phyloP scores from a whole-genome alignment of 2,113 vertebrate genomes.

The Mixornis gularis region DNA sequence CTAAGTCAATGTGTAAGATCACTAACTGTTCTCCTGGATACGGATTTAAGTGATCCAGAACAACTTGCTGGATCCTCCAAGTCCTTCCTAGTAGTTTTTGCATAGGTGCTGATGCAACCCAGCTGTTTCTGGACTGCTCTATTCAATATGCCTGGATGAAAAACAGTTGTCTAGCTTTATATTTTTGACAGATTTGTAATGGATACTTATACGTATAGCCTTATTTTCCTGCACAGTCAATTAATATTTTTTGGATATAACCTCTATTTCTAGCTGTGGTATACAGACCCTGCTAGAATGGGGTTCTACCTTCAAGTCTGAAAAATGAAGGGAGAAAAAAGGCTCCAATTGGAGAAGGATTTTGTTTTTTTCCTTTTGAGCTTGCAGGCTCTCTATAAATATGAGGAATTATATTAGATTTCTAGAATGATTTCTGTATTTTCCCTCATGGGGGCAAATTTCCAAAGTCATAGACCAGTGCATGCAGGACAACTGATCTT shows the following conservation, averaged over 20 bases:
- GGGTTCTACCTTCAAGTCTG: background rate
- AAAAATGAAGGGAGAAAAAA: background rate
- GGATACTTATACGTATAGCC: background rate
- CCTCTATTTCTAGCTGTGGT: background rate
- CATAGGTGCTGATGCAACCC: background rate
- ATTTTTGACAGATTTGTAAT: background rate
- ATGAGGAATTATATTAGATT: background rate
- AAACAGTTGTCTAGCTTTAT: background rate
- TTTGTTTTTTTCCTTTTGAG: background rate
- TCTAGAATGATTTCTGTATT: background rate
- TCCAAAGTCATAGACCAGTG: background rate
- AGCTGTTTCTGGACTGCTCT: background rate
- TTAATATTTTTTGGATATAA: background rate
- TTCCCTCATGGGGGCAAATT: background rate
- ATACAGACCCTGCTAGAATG: background rate
- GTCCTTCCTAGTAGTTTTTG: background rate
- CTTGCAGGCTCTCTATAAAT: background rate
- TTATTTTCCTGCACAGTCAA: background rate
- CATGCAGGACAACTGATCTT: background rate
- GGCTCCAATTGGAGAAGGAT: background rate
- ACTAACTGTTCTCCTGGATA: fast-evolving
- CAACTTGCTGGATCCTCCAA: background rate
- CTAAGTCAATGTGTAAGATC: background rate
- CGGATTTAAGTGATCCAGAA: background rate
- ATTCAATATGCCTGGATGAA: background rate